Percentiles rank a stretch among this genome's conserved stretches.
Evolutionary conservation across 2,888 invertebrate species (phyloP).

Genomic region (Drosophila anceps): DNA sequence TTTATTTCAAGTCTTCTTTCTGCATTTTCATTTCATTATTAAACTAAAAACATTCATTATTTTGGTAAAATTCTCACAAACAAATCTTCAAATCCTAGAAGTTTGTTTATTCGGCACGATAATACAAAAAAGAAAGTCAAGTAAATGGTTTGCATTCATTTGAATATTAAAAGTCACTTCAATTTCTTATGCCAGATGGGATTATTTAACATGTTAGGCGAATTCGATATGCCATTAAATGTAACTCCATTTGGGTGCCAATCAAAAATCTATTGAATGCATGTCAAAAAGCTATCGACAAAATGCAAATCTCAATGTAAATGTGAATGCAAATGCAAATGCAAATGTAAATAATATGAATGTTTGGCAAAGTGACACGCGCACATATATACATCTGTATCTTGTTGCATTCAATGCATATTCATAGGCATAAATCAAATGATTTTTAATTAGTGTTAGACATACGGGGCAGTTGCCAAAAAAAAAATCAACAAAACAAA

Average conservation of each 20-base stretch:
- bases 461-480: conserved; percentile 15
- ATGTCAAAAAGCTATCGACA: conserved; percentile 64
- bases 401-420: conserved; percentile 55
- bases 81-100: background rate
- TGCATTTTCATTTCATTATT: background rate
- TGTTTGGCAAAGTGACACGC: conserved; percentile 31
- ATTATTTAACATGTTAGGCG: conserved; percentile 16
- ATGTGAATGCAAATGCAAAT: conserved; percentile 39
- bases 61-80: background rate
- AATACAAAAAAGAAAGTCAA: background rate
- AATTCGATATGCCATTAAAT: conserved; percentile 42
- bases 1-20: background rate
- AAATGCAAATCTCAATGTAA: conserved; percentile 54
- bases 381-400: conserved; percentile 8
- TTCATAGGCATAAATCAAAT: conserved; percentile 73
- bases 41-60: background rate
- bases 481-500: conserved; percentile 17
- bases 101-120: background rate
- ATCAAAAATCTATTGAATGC: conserved; percentile 60
- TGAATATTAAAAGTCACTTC: conserved; percentile 11
- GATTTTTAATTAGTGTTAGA: conserved; percentile 68
- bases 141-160: background rate
- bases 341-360: conserved; percentile 54
- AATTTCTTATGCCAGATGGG: conserved; percentile 1
- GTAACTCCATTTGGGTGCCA: conserved; percentile 36